Conservation (phyloP, 2,888 invertebrate species). For the Vanessa cardui region DNA sequence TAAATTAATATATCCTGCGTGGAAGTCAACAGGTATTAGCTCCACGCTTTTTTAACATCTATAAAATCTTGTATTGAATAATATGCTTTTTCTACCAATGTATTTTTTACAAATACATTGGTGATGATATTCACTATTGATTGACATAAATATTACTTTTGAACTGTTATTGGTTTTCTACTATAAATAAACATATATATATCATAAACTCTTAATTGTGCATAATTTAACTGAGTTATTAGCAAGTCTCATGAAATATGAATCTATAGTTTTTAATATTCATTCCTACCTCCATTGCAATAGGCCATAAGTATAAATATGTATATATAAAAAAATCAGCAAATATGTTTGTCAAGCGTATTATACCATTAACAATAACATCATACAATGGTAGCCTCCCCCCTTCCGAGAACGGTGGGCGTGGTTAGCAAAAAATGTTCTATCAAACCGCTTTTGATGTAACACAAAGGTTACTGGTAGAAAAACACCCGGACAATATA, state of each 20-base stretch:
- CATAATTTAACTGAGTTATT: too few species aligned
- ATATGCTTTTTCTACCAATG: too few species aligned
- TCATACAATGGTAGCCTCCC: slow-evolving; percentile 41
- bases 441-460: slow-evolving; percentile 29
- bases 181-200: too few species aligned
- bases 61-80: too few species aligned
- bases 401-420: slow-evolving; percentile 45
- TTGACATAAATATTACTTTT: too few species aligned
- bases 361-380: slow-evolving; percentile 23
- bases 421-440: slow-evolving; percentile 36
- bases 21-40: too few species aligned
- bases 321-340: slow-evolving; percentile 23
- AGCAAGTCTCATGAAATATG: background rate
- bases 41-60: too few species aligned
- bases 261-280: background rate
- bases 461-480: slow-evolving; percentile 9
- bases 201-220: too few species aligned
- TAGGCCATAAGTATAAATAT: background rate
- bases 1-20: too few species aligned
- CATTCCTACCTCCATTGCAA: background rate
- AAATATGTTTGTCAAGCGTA: slow-evolving; percentile 29
- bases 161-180: too few species aligned
- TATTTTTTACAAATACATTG: too few species aligned
- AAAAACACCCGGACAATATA: background rate
- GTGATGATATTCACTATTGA: too few species aligned